Evolutionary conservation across 2,797 vertebrate genomes (phyloP).

Genomic region (Spinus pinus): DNA sequence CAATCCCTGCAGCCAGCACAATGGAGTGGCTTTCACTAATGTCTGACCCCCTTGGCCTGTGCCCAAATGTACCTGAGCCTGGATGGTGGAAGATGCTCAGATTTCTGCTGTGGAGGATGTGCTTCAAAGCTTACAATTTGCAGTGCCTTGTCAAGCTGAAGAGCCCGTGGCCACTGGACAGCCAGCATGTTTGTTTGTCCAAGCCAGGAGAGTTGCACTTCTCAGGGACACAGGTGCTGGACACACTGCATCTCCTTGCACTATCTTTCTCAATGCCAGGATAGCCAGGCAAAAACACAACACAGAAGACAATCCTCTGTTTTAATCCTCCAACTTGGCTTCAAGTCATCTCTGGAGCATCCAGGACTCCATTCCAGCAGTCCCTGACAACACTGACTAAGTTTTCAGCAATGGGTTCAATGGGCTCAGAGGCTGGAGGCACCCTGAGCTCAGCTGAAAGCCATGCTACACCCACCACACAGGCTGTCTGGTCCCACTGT

Average conservation of each 20-base stretch:
- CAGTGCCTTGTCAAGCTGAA: not conserved
- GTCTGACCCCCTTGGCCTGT: fast-evolving
- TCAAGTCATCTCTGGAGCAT: not conserved
- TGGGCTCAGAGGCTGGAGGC: not conserved
- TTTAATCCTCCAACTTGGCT: not conserved
- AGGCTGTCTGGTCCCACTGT: fast-evolving
- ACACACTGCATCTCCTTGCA: not conserved
- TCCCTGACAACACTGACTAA: too few species aligned
- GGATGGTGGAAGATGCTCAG: not conserved
- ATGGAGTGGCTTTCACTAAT: not conserved
- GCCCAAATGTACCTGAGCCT: too few species aligned
- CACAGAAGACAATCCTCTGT: not conserved
- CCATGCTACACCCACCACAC: fast-evolving
- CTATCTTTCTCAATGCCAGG: not conserved
- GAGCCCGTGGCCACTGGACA: fast-evolving
- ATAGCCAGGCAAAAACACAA: not conserved
- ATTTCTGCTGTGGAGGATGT: not conserved
- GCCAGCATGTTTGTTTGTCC: fast-evolving
- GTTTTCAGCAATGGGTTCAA: not conserved
- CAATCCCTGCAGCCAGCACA: fast-evolving
- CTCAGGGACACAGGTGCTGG: not conserved
- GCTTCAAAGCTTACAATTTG: not conserved
- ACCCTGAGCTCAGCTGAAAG: not conserved
- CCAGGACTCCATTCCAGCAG: not conserved
- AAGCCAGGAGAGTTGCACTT: not conserved